phyloP scores from a whole-genome alignment of 2,888 invertebrate species.

The Heteropelma amictum region DNA sequence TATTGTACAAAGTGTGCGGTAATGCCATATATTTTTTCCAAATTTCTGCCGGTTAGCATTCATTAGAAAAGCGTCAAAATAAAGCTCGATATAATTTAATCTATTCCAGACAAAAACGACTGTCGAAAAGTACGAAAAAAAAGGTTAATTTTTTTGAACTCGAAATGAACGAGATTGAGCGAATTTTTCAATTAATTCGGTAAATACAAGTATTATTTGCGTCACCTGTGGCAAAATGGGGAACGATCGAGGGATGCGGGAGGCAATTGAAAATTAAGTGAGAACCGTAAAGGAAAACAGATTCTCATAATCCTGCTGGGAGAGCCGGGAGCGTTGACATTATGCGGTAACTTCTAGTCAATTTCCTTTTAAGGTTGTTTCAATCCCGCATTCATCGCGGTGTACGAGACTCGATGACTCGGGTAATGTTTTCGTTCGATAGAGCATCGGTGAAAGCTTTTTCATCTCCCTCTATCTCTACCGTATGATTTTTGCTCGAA shows the following conservation, averaged over 20 bases:
- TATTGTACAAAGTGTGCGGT: too few relatives aligned
- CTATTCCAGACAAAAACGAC: too few relatives aligned
- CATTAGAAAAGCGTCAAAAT: too few relatives aligned
- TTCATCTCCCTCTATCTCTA: background rate
- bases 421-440: constrained; percentile 39
- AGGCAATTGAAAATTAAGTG: constrained; percentile 41
- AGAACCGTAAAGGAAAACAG: constrained; percentile 64
- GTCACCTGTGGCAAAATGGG: background rate
- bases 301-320: constrained; percentile 63
- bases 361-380: constrained; percentile 60
- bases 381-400: constrained; percentile 26
- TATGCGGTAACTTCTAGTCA: constrained; percentile 61
- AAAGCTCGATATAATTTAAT: too few relatives aligned
- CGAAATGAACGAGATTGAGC: too few relatives aligned
- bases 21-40: too few relatives aligned
- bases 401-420: background rate
- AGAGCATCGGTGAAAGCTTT: constrained; percentile 26
- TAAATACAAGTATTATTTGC: too few relatives aligned
- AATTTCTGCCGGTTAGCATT: too few relatives aligned
- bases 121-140: too few relatives aligned
- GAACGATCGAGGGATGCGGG: constrained; percentile 6
- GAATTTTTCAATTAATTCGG: too few relatives aligned
- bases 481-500: background rate
- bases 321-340: constrained; percentile 63
- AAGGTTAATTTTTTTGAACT: too few relatives aligned